Percentiles rank a stretch among this genome's conserved stretches.
Conservation (phyloP, 2,797 vertebrate species). For the Bovichtus diacanthus region DNA sequence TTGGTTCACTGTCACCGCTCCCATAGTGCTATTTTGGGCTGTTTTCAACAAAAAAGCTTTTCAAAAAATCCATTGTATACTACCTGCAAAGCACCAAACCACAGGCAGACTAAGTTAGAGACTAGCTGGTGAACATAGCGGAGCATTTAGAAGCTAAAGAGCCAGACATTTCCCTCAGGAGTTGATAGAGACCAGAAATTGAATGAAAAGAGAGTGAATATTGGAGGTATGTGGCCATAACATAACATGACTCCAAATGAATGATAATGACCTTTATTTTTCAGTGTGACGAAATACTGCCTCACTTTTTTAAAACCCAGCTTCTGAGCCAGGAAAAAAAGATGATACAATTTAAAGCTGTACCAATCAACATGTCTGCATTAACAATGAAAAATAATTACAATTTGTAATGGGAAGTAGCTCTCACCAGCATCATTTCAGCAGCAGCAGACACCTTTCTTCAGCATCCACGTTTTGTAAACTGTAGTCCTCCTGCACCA, state of each 20-base stretch:
- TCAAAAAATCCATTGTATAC: too few relatives aligned
- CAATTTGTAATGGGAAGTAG: not conserved
- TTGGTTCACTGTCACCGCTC: not conserved
- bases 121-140: not conserved
- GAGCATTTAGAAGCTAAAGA: not conserved
- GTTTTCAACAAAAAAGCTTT: too few relatives aligned
- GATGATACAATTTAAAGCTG: not conserved
- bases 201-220: not conserved
- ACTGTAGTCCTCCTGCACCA: not conserved
- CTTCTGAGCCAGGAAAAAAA: not conserved
- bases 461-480: not conserved
- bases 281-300: not conserved
- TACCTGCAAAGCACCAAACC: not conserved
- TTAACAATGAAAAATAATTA: not conserved
- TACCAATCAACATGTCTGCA: not conserved
- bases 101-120: not conserved
- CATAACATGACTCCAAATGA: not conserved
- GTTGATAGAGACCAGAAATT: not conserved
- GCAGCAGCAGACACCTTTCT: not conserved
- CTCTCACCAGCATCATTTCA: not conserved
- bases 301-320: not conserved
- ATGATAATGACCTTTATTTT: not conserved
- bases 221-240: not conserved
- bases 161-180: not conserved
- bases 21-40: too few relatives aligned